Evolutionary conservation across 2,797 vertebrate species (phyloP).

Genomic region (Dicrostonyx torquatus): DNA sequence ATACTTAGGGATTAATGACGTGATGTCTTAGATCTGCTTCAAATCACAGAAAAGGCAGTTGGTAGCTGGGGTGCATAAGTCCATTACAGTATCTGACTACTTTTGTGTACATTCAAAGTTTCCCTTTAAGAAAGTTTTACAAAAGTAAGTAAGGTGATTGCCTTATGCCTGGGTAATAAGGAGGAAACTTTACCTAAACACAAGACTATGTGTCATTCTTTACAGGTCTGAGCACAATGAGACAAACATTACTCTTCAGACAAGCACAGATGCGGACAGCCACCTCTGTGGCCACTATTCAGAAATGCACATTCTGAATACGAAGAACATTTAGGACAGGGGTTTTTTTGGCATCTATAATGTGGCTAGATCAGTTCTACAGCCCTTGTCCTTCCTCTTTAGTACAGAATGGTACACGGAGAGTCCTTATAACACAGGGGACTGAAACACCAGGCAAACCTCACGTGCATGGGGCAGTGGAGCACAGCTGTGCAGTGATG

Average conservation of each 20-base stretch:
- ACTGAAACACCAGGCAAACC: too few relatives aligned
- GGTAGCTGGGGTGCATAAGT: background rate
- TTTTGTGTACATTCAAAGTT: background rate
- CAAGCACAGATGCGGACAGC: too few relatives aligned
- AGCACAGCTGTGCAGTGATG: background rate
- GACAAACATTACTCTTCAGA: background rate
- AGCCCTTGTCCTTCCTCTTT: background rate
- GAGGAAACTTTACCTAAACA: too few relatives aligned
- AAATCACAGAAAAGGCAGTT: background rate
- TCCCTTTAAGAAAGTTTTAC: background rate
- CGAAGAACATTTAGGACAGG: background rate
- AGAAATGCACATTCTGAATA: background rate
- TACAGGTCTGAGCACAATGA: background rate
- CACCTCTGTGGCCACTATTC: background rate
- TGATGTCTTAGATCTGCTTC: background rate
- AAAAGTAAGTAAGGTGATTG: background rate
- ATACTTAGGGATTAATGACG: background rate
- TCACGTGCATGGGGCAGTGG: fast-evolving
- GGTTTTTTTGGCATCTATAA: background rate
- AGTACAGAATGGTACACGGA: background rate
- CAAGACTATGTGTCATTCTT: fast-evolving
- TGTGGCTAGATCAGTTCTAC: background rate
- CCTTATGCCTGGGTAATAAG: fast-evolving
- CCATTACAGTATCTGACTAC: background rate
- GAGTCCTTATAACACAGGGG: background rate